Evolutionary conservation across 2,888 invertebrate genomes (phyloP).

Genomic region (Philopedon plagiatum): DNA sequence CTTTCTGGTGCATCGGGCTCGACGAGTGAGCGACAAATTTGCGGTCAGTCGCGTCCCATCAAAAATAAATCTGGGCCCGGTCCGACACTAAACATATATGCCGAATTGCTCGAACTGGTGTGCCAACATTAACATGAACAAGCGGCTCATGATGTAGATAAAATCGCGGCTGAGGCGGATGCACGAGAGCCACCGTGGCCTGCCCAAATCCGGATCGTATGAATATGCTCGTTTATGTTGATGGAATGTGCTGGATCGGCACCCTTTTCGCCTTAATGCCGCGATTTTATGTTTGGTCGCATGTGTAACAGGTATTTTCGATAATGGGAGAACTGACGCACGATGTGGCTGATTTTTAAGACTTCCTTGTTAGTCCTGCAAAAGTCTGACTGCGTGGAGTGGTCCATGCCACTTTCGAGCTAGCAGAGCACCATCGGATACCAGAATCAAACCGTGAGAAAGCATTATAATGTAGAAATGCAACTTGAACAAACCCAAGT

Average conservation of each 20-base stretch:
- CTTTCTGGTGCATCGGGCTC: neutral
- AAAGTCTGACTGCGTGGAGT: too few species aligned
- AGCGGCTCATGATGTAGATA: slow-evolving; percentile 57
- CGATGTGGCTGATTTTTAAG: too few species aligned
- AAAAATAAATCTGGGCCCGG: slow-evolving; percentile 53
- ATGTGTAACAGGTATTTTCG: neutral
- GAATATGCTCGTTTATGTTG: slow-evolving; percentile 15
- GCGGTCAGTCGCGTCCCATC: slow-evolving; percentile 48
- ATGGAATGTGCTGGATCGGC: slow-evolving; percentile 8
- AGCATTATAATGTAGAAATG: too few species aligned
- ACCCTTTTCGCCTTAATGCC: slow-evolving; percentile 10
- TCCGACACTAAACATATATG: slow-evolving; percentile 53
- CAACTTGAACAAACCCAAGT: too few species aligned
- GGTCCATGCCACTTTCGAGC: too few species aligned
- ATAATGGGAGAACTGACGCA: too few species aligned
- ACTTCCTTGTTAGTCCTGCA: too few species aligned
- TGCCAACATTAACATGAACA: slow-evolving; percentile 59
- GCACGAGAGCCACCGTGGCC: slow-evolving; percentile 55
- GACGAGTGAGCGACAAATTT: slow-evolving; percentile 4
- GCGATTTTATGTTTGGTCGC: neutral
- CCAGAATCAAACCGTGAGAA: too few species aligned
- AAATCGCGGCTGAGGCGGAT: slow-evolving; percentile 58
- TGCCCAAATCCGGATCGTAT: slow-evolving; percentile 26
- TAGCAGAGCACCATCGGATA: too few species aligned
- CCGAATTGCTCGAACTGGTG: slow-evolving; percentile 59